phyloP scores from a whole-genome alignment of 2,113 vertebrate species.

The Sapayoa aenigma region DNA sequence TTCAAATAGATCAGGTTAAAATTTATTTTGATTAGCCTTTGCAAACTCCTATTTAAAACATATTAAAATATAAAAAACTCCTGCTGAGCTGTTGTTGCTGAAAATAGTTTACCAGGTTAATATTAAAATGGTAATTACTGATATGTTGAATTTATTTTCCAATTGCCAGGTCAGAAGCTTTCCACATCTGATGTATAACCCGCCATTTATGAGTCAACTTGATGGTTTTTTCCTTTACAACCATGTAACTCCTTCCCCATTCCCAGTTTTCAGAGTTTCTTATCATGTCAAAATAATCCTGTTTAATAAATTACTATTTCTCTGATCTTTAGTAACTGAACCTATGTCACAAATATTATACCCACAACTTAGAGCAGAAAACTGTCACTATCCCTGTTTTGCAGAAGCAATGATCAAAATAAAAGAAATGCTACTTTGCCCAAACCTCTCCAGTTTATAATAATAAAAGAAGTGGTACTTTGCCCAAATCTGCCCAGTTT shows the following conservation, averaged over 20 bases:
- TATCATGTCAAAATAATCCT: background rate
- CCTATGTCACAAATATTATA: background rate
- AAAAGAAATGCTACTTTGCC: background rate
- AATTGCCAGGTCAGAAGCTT: background rate
- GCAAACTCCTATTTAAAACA: background rate
- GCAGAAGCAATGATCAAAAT: background rate
- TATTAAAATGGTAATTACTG: background rate
- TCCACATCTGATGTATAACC: background rate
- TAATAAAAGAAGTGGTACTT: background rate
- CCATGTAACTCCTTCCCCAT: background rate
- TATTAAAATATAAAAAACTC: background rate
- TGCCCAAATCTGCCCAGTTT: background rate
- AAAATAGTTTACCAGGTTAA: background rate
- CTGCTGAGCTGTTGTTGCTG: background rate
- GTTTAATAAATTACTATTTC: background rate
- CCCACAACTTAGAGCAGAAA: background rate
- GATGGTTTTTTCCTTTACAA: background rate
- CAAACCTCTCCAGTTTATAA: background rate
- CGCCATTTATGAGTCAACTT: background rate
- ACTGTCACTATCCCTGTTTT: background rate
- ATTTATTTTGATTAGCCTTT: background rate
- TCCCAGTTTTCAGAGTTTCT: background rate
- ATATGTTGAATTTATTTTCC: background rate
- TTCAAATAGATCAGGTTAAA: background rate
- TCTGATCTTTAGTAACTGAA: background rate